Evolutionary conservation across 2,797 vertebrate species (phyloP).

Genomic region (Agapornis canus): DNA sequence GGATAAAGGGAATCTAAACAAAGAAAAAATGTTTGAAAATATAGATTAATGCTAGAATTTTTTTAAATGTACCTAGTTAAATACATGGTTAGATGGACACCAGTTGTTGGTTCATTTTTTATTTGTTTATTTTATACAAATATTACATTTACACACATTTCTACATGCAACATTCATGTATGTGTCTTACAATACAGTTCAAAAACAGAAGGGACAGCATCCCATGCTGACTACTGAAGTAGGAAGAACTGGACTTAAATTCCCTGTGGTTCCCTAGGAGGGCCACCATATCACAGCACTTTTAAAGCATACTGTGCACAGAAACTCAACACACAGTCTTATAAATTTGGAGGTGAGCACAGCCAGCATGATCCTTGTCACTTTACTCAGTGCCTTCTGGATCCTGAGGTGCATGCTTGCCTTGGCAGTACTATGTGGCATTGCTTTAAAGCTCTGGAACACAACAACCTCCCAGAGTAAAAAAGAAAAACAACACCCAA

Average conservation of each 20-base stretch:
- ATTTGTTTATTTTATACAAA: background rate
- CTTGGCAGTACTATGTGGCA: background rate
- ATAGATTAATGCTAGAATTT: background rate
- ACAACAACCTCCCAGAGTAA: background rate
- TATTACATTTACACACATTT: background rate
- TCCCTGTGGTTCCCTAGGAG: background rate
- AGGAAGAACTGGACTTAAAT: background rate
- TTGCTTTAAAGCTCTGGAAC: background rate
- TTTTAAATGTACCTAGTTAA: background rate
- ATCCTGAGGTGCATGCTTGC: background rate
- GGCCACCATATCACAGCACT: background rate
- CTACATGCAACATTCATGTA: background rate
- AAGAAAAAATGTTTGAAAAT: background rate
- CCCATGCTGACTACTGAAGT: background rate
- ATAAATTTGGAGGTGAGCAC: background rate
- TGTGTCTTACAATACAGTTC: background rate
- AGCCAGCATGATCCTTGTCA: background rate
- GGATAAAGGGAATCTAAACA: constrained; percentile 1
- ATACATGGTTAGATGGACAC: background rate
- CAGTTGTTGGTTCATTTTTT: too few species aligned
- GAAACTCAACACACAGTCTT: background rate
- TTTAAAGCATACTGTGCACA: background rate
- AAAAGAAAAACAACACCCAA: background rate
- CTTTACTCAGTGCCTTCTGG: background rate
- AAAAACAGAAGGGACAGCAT: background rate